phyloP scores from a whole-genome alignment of 1,140 invertebrate genomes.

The Drosophila cardini region DNA sequence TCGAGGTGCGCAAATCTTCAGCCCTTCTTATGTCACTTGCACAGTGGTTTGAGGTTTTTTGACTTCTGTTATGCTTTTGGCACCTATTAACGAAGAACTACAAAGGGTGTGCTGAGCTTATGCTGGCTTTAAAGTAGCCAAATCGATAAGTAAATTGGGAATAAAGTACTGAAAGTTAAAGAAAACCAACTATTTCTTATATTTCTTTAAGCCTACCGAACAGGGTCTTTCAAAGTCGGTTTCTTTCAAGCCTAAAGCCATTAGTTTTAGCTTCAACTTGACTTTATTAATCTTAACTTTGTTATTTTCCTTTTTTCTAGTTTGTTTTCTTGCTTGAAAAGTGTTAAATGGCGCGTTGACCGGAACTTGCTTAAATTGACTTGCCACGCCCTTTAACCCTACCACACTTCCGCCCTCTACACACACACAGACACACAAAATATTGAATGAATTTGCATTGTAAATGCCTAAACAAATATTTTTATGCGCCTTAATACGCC shows the following conservation, averaged over 20 bases:
- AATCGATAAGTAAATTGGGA: too few species aligned
- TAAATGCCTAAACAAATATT: conserved; percentile 79
- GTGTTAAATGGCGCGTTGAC: conserved; percentile 77
- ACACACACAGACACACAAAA: conserved; percentile 10
- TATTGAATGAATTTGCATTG: conserved; percentile 78
- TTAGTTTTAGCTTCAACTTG: conserved; percentile 24
- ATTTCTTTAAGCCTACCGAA: neutral
- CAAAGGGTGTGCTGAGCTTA: too few species aligned
- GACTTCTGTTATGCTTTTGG: conserved; percentile 1
- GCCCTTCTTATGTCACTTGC: conserved; percentile 53
- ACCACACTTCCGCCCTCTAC: neutral
- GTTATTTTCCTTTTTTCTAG: neutral
- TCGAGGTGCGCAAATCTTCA: conserved; percentile 57
- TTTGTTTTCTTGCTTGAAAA: conserved; percentile 47
- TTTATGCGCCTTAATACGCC: conserved; percentile 30
- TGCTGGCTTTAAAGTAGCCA: too few species aligned
- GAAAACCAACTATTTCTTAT: too few species aligned
- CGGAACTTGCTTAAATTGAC: conserved; percentile 66
- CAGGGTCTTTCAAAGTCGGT: neutral
- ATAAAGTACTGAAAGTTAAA: too few species aligned
- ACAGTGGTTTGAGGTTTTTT: conserved; percentile 48
- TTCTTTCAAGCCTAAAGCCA: neutral
- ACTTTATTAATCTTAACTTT: conserved; percentile 21
- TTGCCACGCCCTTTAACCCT: conserved; percentile 41
- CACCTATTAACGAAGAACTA: too few species aligned